phyloP scores from a whole-genome alignment of 2,797 vertebrate genomes.

The Siniperca scherzeri region DNA sequence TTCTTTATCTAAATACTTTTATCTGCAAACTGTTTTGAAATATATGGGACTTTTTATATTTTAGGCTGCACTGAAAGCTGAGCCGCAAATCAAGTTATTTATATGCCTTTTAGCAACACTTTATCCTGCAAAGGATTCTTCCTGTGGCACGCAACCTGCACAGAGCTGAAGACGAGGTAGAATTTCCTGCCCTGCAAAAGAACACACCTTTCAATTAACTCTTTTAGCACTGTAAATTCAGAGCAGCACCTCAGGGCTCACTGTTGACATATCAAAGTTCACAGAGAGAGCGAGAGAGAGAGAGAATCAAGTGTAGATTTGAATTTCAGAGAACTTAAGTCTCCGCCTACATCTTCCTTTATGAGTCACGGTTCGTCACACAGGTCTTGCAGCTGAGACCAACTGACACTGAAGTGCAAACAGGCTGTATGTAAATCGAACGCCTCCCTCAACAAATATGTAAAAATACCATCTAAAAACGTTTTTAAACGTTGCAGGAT shows the following conservation, averaged over 20 bases:
- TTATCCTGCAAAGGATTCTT: background rate
- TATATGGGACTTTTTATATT: background rate
- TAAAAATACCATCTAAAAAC: background rate
- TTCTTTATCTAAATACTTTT: background rate
- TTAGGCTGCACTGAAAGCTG: background rate
- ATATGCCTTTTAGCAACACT: background rate
- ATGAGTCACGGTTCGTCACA: slow-evolving; percentile 60
- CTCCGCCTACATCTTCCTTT: slow-evolving; percentile 23
- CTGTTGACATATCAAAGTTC: slow-evolving; percentile 61
- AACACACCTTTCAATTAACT: slow-evolving; percentile 41
- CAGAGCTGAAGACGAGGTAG: background rate
- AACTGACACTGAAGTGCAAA: slow-evolving; percentile 2
- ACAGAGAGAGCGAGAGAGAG: background rate
- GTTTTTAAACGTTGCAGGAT: background rate
- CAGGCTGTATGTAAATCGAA: slow-evolving; percentile 8
- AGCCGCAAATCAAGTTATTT: slow-evolving; percentile 4
- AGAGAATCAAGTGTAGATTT: slow-evolving; percentile 11
- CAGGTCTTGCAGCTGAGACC: slow-evolving; percentile 40
- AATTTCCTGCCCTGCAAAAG: background rate
- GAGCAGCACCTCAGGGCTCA: background rate
- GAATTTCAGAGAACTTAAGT: slow-evolving; percentile 22
- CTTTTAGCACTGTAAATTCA: background rate
- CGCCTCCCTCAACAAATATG: background rate
- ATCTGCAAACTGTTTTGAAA: background rate
- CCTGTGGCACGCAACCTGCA: background rate